These are phyloP conservation scores for Ictalurus punctatus DNA, from an alignment of 2,113 vertebrate species.

Conservation along the genomic window DNA sequence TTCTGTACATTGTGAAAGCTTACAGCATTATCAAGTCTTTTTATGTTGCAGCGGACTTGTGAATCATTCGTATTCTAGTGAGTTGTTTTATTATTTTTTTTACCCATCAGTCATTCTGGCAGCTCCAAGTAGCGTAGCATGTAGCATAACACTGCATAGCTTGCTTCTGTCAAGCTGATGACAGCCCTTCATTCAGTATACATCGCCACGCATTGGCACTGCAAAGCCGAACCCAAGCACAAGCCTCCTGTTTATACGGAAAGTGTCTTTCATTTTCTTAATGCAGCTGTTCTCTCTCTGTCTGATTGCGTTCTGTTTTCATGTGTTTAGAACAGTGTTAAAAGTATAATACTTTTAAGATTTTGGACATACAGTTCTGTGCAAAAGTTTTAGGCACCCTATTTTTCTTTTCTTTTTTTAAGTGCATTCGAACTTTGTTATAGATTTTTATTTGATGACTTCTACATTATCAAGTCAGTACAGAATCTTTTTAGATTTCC, in stretches of 20 bases:
- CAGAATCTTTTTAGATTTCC: too few species aligned
- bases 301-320: not conserved
- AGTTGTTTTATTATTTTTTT: conserved; percentile 17
- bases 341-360: not conserved
- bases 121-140: conserved; percentile 42
- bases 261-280: not conserved
- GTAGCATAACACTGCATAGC: conserved; percentile 2
- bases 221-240: not conserved
- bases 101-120: conserved; percentile 43
- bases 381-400: too few species aligned
- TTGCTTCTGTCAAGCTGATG: conserved; percentile 10
- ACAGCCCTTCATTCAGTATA: conserved; percentile 40
- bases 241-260: not conserved
- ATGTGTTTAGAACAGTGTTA: not conserved
- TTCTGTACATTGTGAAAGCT: not conserved
- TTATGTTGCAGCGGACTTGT: conserved; percentile 14
- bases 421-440: too few species aligned
- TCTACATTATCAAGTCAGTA: too few species aligned
- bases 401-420: too few species aligned
- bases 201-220: not conserved
- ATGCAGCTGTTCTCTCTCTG: not conserved
- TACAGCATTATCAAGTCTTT: not conserved
- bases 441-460: too few species aligned
- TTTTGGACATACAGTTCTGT: not conserved
- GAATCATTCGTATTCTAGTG: conserved; percentile 44